Evolutionary conservation across 2,888 invertebrate genomes (phyloP).

Genomic region (Minunthozetes semirufus): DNA sequence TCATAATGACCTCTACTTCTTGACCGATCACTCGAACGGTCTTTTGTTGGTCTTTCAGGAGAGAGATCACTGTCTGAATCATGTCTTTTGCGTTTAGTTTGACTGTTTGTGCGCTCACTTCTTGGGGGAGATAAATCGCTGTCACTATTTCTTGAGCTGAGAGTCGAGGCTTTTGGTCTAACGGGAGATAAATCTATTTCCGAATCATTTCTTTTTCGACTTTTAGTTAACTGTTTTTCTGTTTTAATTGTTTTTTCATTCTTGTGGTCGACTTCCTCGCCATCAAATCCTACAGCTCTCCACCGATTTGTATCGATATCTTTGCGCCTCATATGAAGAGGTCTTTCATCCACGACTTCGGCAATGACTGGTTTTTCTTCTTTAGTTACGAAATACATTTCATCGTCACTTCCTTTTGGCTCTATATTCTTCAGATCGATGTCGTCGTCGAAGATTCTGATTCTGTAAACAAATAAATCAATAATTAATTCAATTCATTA

Average conservation of each 20-base stretch:
- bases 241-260: background rate
- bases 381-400: slow-evolving; percentile 52
- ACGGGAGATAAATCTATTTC: slow-evolving; percentile 41
- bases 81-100: slow-evolving; percentile 38
- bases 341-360: slow-evolving; percentile 75
- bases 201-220: slow-evolving; percentile 43
- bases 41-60: slow-evolving; percentile 46
- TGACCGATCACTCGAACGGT: background rate
- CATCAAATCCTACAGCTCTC: slow-evolving; percentile 36
- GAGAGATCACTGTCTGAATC: slow-evolving; percentile 49
- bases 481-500: background rate
- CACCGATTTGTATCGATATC: slow-evolving; percentile 39
- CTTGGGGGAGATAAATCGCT: slow-evolving; percentile 39
- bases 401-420: slow-evolving; percentile 60
- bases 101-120: background rate
- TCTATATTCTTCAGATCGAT: slow-evolving; percentile 54
- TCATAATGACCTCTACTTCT: background rate
- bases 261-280: background rate
- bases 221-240: background rate
- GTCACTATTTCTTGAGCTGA: slow-evolving; percentile 16
- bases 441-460: slow-evolving; percentile 41
- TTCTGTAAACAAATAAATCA: slow-evolving; percentile 29
- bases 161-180: slow-evolving; percentile 16
- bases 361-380: slow-evolving; percentile 88
- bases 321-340: slow-evolving; percentile 56